Evolutionary conservation across 2,113 vertebrate genomes (phyloP).

Genomic region (Atlantisia rogersi): DNA sequence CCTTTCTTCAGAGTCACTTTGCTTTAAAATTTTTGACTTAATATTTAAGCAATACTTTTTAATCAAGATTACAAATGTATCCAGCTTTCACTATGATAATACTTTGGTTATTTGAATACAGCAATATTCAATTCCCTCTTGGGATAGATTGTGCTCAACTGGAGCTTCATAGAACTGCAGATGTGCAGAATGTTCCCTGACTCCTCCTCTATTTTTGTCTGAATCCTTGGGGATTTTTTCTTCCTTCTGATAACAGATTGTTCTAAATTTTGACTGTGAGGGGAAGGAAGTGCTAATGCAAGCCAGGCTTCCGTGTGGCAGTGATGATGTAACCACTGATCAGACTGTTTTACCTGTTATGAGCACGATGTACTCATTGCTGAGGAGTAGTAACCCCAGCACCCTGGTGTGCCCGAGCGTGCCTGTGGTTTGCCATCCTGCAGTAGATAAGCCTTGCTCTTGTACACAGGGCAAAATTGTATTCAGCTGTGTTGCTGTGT

Average conservation of each 20-base stretch:
- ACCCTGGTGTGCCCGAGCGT: background rate
- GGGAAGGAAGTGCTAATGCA: slow-evolving; percentile 50
- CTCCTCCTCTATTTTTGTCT: background rate
- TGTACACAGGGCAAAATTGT: background rate
- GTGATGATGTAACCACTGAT: background rate
- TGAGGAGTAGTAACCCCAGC: background rate
- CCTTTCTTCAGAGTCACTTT: background rate
- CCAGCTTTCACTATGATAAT: background rate
- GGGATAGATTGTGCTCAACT: background rate
- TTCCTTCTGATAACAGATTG: background rate
- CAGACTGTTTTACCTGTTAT: background rate
- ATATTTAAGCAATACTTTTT: background rate
- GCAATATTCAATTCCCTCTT: background rate
- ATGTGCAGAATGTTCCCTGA: background rate
- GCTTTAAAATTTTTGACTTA: background rate
- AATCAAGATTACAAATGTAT: background rate
- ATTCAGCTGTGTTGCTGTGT: background rate
- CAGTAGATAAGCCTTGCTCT: background rate
- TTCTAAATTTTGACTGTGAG: slow-evolving; percentile 1
- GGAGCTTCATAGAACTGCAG: background rate
- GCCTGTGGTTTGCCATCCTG: background rate
- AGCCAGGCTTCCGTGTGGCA: slow-evolving; percentile 19
- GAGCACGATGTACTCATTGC: background rate
- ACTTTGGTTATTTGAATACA: background rate
- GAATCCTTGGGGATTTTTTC: background rate